Conservation (phyloP, 2,113 vertebrate species). For the Rhinolophus ferrumequinum region DNA sequence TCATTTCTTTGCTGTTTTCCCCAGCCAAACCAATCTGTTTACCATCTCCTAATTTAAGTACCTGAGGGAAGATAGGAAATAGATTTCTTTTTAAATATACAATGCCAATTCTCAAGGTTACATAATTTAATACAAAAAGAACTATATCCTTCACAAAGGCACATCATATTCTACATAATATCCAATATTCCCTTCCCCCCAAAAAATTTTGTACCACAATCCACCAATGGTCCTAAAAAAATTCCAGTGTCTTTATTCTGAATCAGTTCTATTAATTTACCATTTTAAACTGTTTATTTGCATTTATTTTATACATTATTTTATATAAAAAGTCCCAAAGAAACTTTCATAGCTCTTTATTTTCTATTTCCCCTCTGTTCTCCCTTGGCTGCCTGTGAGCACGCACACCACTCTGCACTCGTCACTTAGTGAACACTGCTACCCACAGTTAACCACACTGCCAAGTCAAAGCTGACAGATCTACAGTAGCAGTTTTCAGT, state of each 20-base stretch:
- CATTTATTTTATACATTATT: background rate
- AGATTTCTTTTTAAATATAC: background rate
- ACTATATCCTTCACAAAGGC: background rate
- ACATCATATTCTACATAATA: conserved; percentile 11
- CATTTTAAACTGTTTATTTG: conserved; percentile 6
- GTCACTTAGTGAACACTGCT: background rate
- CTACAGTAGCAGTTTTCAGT: background rate
- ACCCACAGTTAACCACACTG: background rate
- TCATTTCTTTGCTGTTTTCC: background rate
- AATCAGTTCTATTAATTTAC: background rate
- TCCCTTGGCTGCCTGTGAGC: background rate
- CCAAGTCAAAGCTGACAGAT: background rate
- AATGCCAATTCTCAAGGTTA: background rate
- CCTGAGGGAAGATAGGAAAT: background rate
- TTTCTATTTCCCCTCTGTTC: background rate
- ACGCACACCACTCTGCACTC: background rate
- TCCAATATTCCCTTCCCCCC: background rate
- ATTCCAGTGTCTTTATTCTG: background rate
- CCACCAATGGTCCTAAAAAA: conserved; percentile 13
- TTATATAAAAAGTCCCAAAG: conserved; percentile 18
- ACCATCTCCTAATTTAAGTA: background rate
- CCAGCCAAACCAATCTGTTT: conserved; percentile 9
- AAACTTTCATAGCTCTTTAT: background rate
- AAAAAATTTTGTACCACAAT: background rate
- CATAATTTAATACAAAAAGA: conserved; percentile 2